phyloP scores from a whole-genome alignment of 2,888 invertebrate species.

The Agrotis exclamationis region DNA sequence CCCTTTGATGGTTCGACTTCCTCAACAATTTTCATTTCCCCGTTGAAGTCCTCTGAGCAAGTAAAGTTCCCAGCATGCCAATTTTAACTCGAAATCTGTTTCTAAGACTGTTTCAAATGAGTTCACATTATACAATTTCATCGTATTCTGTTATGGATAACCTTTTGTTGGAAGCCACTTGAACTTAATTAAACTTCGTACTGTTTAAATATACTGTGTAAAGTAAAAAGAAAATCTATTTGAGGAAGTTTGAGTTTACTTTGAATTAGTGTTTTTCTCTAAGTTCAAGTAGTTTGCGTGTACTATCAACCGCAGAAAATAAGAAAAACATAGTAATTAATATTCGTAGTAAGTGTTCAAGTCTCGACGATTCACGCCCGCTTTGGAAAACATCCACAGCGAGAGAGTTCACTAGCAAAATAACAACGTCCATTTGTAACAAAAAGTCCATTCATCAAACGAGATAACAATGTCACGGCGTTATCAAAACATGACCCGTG shows the following conservation, averaged over 20 bases:
- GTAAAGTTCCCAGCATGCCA: slow-evolving; percentile 77
- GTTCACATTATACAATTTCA: slow-evolving; percentile 70
- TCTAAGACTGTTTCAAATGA: slow-evolving; percentile 68
- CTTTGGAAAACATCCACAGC: slow-evolving; percentile 76
- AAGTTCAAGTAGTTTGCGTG: slow-evolving; percentile 3
- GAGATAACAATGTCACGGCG: slow-evolving; percentile 89
- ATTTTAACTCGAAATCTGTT: slow-evolving; percentile 79
- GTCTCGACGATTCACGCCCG: slow-evolving; percentile 66
- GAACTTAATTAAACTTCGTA: slow-evolving; percentile 41
- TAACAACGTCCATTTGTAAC: slow-evolving; percentile 88
- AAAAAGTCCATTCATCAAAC: slow-evolving; percentile 90
- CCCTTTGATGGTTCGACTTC: slow-evolving; percentile 82
- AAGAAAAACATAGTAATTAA: slow-evolving; percentile 44
- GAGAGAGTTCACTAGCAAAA: slow-evolving; percentile 83
- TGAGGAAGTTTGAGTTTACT: slow-evolving; percentile 11
- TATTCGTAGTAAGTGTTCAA: slow-evolving; percentile 49
- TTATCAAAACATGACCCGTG: slow-evolving; percentile 89
- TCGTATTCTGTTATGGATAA: slow-evolving; percentile 63
- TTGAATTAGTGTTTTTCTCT: slow-evolving; percentile 29
- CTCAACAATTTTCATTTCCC: slow-evolving; percentile 86
- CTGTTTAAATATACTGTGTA: slow-evolving; percentile 21
- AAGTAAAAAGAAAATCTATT: slow-evolving; percentile 6
- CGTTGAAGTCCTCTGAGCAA: slow-evolving; percentile 75
- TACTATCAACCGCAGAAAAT: slow-evolving; percentile 2
- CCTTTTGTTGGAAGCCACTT: slow-evolving; percentile 41